Conservation (phyloP, 2,113 vertebrate genomes). For the Coracopsis vasa region DNA sequence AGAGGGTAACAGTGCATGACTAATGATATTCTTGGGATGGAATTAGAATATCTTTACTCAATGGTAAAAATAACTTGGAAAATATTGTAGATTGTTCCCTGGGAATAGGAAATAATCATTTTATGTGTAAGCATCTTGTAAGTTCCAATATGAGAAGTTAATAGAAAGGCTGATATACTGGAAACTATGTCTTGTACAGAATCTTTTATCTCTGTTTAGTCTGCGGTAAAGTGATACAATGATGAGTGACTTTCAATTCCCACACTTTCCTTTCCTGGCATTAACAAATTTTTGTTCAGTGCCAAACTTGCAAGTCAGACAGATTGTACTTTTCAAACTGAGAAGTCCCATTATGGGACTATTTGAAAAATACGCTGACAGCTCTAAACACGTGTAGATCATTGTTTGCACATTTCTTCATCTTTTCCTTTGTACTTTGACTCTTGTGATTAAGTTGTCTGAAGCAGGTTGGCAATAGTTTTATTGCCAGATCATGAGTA, state of each 20-base stretch:
- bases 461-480: background rate
- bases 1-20: background rate
- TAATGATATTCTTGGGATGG: background rate
- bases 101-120: background rate
- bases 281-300: slow-evolving; percentile 56
- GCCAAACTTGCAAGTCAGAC: background rate
- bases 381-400: slow-evolving; percentile 9
- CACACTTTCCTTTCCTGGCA: background rate
- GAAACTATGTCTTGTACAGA: background rate
- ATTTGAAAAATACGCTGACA: slow-evolving; percentile 43
- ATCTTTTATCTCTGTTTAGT: slow-evolving; percentile 48
- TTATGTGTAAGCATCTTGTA: background rate
- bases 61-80: background rate
- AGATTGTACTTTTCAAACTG: background rate
- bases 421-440: background rate
- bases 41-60: background rate
- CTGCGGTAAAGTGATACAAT: slow-evolving; percentile 2
- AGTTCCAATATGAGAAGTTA: background rate
- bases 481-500: background rate
- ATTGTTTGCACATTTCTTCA: slow-evolving; percentile 16
- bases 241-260: slow-evolving; percentile 63
- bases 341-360: slow-evolving; percentile 3
- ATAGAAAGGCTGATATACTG: background rate
- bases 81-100: background rate
- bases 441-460: background rate